These are phyloP conservation scores for Drosophila yooni DNA, from an alignment of 2,888 invertebrate genomes.

Conservation along the genomic window DNA sequence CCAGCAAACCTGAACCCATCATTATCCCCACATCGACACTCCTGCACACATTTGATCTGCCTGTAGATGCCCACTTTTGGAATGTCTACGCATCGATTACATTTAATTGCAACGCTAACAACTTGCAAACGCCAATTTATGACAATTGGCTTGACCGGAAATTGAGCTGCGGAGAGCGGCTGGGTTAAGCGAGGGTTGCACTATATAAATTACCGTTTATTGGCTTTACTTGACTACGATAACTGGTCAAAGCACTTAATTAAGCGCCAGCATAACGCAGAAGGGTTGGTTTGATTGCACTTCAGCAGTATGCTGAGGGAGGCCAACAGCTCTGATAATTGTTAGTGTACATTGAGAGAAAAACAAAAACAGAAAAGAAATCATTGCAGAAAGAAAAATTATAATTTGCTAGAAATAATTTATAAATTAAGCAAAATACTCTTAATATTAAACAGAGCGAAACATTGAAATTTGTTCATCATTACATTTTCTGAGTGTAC, in stretches of 20 bases:
- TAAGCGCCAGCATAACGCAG: conserved; percentile 14
- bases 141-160: conserved; percentile 28
- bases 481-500: not conserved
- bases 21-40: not conserved
- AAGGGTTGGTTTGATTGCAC: not conserved
- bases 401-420: not conserved
- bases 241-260: conserved; percentile 22
- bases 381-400: not conserved
- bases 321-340: not conserved
- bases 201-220: conserved; percentile 13
- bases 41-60: conserved; percentile 5
- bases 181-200: not conserved
- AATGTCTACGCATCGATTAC: conserved; percentile 35
- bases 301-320: not conserved
- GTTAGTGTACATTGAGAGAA: not conserved
- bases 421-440: not conserved
- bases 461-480: not conserved
- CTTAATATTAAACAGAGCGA: not conserved
- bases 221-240: conserved; percentile 13
- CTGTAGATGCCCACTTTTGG: not conserved
- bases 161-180: conserved; percentile 12
- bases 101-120: conserved; percentile 67
- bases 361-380: not conserved
- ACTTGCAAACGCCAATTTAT: conserved; percentile 41
- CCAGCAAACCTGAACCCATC: not conserved